Percentiles rank a stretch among this genome's conserved stretches.
These are phyloP conservation scores for Merops nubicus DNA, from an alignment of 2,113 vertebrate genomes.

Conservation along the genomic window DNA sequence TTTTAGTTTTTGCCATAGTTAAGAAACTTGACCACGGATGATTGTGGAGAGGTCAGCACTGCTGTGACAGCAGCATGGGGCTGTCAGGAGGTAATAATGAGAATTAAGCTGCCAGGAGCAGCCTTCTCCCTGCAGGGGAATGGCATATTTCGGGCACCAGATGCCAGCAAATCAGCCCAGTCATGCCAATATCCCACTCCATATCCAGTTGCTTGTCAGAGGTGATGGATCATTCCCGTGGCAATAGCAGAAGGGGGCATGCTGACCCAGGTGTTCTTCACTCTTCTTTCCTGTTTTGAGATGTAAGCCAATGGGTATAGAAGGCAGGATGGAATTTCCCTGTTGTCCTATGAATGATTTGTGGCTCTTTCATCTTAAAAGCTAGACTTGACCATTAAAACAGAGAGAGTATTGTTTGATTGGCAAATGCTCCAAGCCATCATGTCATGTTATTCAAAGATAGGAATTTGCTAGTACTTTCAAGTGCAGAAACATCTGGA, in stretches of 20 bases:
- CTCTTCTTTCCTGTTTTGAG: not conserved
- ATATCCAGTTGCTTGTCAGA: not conserved
- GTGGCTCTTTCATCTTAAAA: not conserved
- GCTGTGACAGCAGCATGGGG: not conserved
- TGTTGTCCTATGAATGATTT: not conserved
- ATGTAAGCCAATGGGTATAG: not conserved
- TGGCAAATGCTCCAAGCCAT: not conserved
- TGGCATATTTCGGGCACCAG: not conserved
- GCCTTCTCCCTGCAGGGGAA: not conserved
- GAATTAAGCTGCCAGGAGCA: not conserved
- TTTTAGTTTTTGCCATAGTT: not conserved
- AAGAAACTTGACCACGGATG: not conserved
- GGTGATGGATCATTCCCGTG: not conserved
- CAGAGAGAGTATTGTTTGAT: not conserved
- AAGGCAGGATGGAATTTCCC: not conserved
- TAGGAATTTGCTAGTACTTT: not conserved
- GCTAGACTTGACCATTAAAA: not conserved
- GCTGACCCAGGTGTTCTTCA: not conserved
- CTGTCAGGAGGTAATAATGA: not conserved
- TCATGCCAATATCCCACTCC: not conserved
- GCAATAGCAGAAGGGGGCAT: not conserved
- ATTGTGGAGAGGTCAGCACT: not conserved
- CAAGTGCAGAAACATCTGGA: conserved; percentile 6
- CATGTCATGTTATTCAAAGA: not conserved
- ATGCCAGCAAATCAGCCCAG: not conserved